Percentiles rank a stretch among this genome's conserved stretches.
Evolutionary conservation across 2,888 invertebrate species (phyloP).

Genomic region (Tetranychus piercei): DNA sequence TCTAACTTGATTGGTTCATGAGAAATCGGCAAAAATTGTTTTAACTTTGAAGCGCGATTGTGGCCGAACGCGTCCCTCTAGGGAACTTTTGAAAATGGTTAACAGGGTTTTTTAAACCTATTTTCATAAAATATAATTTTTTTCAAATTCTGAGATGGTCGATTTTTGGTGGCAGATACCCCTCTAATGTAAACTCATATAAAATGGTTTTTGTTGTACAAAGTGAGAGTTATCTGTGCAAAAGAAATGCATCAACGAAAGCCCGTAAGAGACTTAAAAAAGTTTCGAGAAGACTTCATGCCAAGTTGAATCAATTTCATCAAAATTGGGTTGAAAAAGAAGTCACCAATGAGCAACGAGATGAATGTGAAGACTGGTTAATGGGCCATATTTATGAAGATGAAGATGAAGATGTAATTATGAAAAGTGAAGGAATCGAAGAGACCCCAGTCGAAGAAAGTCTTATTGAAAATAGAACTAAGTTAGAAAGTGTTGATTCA

Average conservation of each 20-base stretch:
- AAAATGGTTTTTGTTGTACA: conserved; percentile 57
- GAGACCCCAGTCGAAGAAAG: neutral
- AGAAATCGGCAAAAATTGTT: too few relatives aligned
- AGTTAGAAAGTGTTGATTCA: neutral
- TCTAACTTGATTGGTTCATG: too few relatives aligned
- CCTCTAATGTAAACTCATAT: conserved; percentile 49
- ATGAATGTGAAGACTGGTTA: conserved; percentile 46
- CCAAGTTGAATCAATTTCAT: conserved; percentile 46
- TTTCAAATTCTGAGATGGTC: too few relatives aligned
- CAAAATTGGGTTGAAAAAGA: conserved; percentile 48
- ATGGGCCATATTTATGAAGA: conserved; percentile 38
- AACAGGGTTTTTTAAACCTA: too few relatives aligned
- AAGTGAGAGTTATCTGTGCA: conserved; percentile 57
- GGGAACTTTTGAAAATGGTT: too few relatives aligned
- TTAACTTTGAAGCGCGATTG: too few relatives aligned
- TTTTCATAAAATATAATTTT: too few relatives aligned
- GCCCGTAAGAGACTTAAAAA: conserved; percentile 55
- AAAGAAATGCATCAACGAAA: conserved; percentile 49
- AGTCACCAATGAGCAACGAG: conserved; percentile 45
- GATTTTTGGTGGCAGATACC: too few relatives aligned
- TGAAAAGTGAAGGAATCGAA: neutral
- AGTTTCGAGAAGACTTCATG: conserved; percentile 38
- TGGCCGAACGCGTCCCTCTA: too few relatives aligned
- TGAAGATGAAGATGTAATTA: conserved; percentile 11
- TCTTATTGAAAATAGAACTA: neutral